These are phyloP conservation scores for Nysson spinosus DNA, from an alignment of 2,888 invertebrate genomes.

Conservation along the genomic window DNA sequence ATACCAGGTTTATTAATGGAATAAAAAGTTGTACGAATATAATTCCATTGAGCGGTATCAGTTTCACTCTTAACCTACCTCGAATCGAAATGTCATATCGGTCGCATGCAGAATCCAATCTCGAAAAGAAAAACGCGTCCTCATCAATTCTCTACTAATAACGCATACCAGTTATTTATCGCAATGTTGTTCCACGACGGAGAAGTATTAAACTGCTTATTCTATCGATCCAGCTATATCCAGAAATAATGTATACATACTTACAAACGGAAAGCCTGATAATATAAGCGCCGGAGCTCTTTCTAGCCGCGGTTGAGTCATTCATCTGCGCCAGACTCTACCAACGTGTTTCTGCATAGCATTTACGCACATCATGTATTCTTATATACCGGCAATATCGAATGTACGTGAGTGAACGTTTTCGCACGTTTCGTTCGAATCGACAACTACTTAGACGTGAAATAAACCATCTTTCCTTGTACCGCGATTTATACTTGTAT, in stretches of 20 bases:
- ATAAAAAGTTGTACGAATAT: no score
- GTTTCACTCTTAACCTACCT: neutral
- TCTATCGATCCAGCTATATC: neutral
- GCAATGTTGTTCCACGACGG: neutral
- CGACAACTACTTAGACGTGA: no score
- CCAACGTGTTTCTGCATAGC: constrained; percentile 14
- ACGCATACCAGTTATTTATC: constrained; percentile 8
- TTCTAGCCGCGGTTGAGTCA: constrained; percentile 24
- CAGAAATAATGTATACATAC: neutral
- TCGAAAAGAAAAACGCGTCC: neutral
- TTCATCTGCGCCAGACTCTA: constrained; percentile 8
- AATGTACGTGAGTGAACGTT: constrained; percentile 30
- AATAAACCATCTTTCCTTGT: no score
- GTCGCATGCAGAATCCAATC: constrained; percentile 14
- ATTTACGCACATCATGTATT: constrained; percentile 16
- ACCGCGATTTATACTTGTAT: constrained; percentile 2
- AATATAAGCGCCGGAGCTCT: neutral
- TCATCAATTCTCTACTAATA: constrained; percentile 10
- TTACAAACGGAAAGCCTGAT: no score
- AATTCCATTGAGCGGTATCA: no score
- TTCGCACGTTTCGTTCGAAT: constrained; percentile 13
- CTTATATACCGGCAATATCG: constrained; percentile 11
- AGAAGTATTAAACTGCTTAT: neutral
- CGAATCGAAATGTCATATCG: constrained; percentile 17
- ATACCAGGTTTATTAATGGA: no score